These are phyloP conservation scores for Cyanistes caeruleus DNA, from an alignment of 2,113 vertebrate genomes.

Conservation along the genomic window DNA sequence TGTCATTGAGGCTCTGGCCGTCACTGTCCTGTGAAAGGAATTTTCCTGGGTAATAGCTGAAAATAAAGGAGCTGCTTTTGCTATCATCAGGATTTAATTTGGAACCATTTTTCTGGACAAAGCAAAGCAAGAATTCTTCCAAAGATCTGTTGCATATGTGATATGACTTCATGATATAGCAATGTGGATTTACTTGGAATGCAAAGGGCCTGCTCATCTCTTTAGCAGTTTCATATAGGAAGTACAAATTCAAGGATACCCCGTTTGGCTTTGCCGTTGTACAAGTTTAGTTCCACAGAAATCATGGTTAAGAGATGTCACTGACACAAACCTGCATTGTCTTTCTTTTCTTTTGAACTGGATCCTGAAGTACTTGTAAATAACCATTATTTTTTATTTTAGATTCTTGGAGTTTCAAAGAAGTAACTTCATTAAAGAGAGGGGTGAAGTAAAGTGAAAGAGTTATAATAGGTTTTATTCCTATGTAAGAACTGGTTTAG, in stretches of 20 bases:
- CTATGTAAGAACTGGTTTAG: background rate
- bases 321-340: background rate
- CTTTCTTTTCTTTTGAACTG: background rate
- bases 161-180: background rate
- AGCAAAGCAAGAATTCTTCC: background rate
- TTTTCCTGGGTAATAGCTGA: background rate
- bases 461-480: background rate
- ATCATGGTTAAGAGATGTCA: background rate
- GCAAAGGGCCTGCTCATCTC: background rate
- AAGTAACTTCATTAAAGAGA: background rate
- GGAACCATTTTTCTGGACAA: background rate
- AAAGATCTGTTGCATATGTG: background rate
- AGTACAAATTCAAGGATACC: background rate
- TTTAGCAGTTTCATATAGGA: background rate
- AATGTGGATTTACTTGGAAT: background rate
- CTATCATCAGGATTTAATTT: background rate
- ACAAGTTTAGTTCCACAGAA: background rate
- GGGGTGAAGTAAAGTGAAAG: background rate
- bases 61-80: background rate
- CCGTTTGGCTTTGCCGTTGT: background rate
- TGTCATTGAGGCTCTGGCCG: background rate
- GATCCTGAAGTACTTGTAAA: background rate
- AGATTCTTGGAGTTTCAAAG: background rate
- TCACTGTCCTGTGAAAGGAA: background rate
- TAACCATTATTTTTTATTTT: background rate